Conservation (phyloP, 2,113 vertebrate genomes). For the Dissostichus mawsoni region DNA sequence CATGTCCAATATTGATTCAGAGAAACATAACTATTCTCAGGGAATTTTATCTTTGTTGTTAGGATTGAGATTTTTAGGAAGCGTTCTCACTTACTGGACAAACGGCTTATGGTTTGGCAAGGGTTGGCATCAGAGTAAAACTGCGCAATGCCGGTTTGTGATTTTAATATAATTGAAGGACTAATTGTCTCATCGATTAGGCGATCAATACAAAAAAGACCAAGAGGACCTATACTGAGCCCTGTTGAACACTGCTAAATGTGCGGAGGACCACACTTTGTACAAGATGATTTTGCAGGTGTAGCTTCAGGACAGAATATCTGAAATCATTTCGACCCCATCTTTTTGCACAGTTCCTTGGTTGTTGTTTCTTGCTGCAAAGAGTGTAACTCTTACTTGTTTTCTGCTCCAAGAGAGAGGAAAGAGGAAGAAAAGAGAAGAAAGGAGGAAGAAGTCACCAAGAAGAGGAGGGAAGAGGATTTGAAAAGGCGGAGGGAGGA, state of each 20-base stretch:
- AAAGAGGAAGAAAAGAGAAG: conserved; percentile 52
- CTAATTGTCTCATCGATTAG: background rate
- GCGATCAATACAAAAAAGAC: too few relatives aligned
- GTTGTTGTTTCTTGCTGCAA: background rate
- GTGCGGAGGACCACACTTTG: background rate
- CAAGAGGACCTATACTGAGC: background rate
- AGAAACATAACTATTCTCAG: too few relatives aligned
- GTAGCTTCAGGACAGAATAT: background rate
- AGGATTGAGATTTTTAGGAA: too few relatives aligned
- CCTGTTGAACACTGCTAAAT: background rate
- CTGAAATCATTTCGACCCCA: background rate
- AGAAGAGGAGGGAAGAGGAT: conserved; percentile 64
- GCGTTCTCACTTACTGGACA: too few relatives aligned
- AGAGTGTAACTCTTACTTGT: conserved; percentile 31
- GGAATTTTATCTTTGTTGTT: too few relatives aligned
- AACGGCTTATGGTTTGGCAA: too few relatives aligned
- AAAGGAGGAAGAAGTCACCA: conserved; percentile 36
- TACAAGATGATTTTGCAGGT: background rate
- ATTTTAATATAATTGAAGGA: background rate
- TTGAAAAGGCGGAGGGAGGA: conserved; percentile 68
- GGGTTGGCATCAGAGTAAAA: too few relatives aligned
- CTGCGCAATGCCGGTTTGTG: too few relatives aligned
- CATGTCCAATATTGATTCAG: too few relatives aligned
- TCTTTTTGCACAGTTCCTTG: background rate
- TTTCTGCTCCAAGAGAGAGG: conserved; percentile 50